These are phyloP conservation scores for Pachypeltis micranthus DNA, from an alignment of 1,140 invertebrate species.

Conservation along the genomic window DNA sequence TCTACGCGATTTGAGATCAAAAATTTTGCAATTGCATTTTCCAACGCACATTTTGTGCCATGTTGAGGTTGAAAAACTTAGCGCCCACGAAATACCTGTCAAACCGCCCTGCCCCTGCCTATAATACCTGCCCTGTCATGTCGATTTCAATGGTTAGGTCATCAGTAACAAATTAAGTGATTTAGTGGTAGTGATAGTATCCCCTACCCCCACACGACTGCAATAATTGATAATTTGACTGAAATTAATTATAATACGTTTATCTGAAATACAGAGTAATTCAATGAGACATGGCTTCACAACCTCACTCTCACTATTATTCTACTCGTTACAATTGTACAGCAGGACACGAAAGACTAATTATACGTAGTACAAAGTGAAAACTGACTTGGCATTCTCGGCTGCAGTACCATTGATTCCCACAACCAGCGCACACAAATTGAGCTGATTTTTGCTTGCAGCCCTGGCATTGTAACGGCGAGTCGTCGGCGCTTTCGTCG, in stretches of 20 bases:
- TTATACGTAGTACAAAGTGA: background rate
- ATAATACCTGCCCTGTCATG: no score
- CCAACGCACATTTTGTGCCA: no score
- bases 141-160: no score
- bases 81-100: no score
- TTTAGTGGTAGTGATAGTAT: background rate
- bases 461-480: constrained; percentile 58
- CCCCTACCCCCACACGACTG: background rate
- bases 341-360: background rate
- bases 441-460: constrained; percentile 63
- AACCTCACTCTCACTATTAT: background rate
- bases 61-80: no score
- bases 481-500: constrained; percentile 46
- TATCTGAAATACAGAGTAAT: background rate
- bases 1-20: no score
- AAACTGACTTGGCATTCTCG: constrained; percentile 66
- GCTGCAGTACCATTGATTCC: constrained; percentile 83
- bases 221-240: background rate
- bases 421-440: constrained; percentile 75
- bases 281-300: background rate
- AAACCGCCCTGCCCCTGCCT: no score
- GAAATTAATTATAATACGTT: background rate
- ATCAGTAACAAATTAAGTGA: no score
- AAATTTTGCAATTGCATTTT: no score
- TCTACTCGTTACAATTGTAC: constrained; percentile 3